Evolutionary conservation across 2,113 vertebrate genomes (phyloP).

Genomic region (Chlorodrepanis virens): DNA sequence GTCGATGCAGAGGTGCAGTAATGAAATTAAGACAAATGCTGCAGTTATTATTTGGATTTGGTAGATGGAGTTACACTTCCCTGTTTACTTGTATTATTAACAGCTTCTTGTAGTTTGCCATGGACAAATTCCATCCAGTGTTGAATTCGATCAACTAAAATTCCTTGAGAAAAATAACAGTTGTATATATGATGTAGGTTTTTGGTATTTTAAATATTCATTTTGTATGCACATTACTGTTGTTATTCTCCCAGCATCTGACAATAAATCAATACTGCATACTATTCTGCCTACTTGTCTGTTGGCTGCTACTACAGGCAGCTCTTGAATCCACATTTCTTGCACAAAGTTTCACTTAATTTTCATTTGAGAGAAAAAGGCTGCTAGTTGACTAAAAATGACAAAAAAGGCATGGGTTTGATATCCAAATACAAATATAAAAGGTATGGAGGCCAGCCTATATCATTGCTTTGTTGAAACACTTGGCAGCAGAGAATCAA

Average conservation of each 20-base stretch:
- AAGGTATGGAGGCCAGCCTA: neutral
- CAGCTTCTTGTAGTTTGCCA: neutral
- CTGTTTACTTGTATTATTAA: neutral
- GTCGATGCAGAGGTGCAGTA: neutral
- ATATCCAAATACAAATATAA: neutral
- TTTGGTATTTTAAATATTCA: neutral
- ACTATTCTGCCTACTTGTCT: neutral
- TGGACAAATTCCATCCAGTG: neutral
- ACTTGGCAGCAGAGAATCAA: neutral
- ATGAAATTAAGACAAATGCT: neutral
- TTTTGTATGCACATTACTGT: neutral
- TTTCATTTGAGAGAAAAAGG: neutral
- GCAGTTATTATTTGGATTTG: neutral
- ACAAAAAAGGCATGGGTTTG: neutral
- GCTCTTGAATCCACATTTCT: neutral
- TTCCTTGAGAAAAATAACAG: neutral
- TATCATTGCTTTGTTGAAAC: neutral
- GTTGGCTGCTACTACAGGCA: neutral
- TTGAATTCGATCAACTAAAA: neutral
- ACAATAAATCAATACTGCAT: neutral
- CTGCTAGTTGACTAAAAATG: neutral
- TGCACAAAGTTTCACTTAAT: neutral
- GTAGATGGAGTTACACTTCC: neutral
- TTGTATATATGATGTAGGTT: neutral
- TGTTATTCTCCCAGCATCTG: neutral